Base-by-base conservation (phyloP, 2,888 invertebrate species). In the Rhyacophila evoluta region DNA sequence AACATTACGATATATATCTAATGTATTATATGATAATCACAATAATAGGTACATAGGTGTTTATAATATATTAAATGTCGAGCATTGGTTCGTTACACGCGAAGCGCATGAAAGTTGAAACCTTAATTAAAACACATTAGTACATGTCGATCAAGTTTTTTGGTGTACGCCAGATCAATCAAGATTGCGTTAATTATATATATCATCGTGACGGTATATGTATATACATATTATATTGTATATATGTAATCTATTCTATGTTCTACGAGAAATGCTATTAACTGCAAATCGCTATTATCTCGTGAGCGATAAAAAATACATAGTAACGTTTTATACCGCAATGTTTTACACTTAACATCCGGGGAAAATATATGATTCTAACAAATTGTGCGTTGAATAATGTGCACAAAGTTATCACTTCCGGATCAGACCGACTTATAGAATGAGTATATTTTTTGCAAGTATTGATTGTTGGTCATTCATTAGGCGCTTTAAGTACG, bases 101-200 rank as follows among this genome's bases (percentile, higher is more conserved):
- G 71, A 41, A 69, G 39, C 74, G 74, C 55, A 77, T 76, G 77
- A 82, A 80, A 82, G 79, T 74, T 79, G 79, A 82, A 82, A 82
- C 82, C 77, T 82, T 82, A 82, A 82, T 82, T 79, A 80, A 82
- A 82, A 80, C 79, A 82, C 82, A 82, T 82, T 82, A 82, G 82
- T 80, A 79, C 69, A 75, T 82, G 82, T 82, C 82, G 82, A 82
- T 82, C 82, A 82, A 79, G 55, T 74, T 80, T 79, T 81, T 81
- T 67, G 76, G 67, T 73, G 74, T 79, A 80, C 76, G 75, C 77
- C 79, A 81, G 81, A 81, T 81, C 81, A 81, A 81, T 81, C 81
- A 81, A 78, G 81, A 81, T 81, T 81, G 81, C 74, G 78, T 81
- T 81, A 81, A 81, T 81, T 79, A 81, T 80, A 79, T 81, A 81